phyloP scores from a whole-genome alignment of 2,888 invertebrate genomes.

The Saturnia japonica region DNA sequence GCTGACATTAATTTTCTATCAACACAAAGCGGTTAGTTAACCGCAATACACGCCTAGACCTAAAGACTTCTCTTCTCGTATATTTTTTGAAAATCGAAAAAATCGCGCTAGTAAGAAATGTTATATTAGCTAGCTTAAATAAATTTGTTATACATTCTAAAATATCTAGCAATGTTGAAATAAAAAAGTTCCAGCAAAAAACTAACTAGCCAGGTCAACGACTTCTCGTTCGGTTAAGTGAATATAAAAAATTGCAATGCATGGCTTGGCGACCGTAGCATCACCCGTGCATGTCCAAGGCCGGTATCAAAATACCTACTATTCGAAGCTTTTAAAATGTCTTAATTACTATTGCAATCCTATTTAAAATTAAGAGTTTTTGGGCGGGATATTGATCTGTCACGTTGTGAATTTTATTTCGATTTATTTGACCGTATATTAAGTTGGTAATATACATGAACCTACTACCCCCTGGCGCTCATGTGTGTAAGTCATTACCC shows the following conservation, averaged over 20 bases:
- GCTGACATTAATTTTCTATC: too few relatives aligned
- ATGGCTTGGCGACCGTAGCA: not conserved
- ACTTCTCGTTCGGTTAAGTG: not conserved
- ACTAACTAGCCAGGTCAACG: not conserved
- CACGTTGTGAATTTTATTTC: too few relatives aligned
- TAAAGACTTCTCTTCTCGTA: not conserved
- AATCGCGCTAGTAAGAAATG: not conserved
- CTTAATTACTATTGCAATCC: not conserved
- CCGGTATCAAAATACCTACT: not conserved
- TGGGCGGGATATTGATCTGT: too few relatives aligned
- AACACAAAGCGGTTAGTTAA: too few relatives aligned
- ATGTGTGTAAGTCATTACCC: too few relatives aligned
- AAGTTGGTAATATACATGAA: too few relatives aligned
- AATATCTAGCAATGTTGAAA: not conserved
- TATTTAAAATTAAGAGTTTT: not conserved
- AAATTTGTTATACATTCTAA: not conserved
- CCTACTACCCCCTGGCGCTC: too few relatives aligned
- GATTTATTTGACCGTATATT: too few relatives aligned
- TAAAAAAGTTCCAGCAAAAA: conserved; percentile 10
- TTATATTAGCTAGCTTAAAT: not conserved
- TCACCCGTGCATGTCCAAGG: conserved; percentile 7
- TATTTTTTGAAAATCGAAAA: not conserved
- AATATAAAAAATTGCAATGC: conserved; percentile 10
- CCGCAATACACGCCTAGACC: too few relatives aligned
- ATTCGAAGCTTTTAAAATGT: not conserved